phyloP scores from a whole-genome alignment of 2,797 vertebrate genomes.

The Chaenodraco wilsoni region DNA sequence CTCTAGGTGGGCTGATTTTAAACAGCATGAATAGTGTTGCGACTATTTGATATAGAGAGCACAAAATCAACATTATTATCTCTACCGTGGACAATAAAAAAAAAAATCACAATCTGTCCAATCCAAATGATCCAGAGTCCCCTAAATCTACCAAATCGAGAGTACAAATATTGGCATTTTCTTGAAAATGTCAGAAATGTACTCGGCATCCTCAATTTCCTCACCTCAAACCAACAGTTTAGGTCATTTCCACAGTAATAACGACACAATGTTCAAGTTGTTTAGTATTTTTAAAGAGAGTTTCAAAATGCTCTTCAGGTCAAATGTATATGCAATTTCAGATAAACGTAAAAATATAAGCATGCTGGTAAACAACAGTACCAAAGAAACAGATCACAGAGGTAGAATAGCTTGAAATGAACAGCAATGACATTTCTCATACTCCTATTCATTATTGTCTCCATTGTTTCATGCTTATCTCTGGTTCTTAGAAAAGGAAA shows the following conservation, averaged over 20 bases:
- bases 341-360: background rate
- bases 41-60: no score
- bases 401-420: background rate
- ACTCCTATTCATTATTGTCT: background rate
- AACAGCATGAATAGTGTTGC: no score
- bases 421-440: background rate
- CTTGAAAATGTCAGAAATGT: no score
- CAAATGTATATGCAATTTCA: background rate
- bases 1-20: no score
- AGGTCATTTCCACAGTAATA: background rate
- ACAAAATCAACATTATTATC: no score
- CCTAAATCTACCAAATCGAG: no score
- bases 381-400: background rate
- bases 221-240: background rate
- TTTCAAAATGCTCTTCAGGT: background rate
- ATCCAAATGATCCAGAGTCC: no score
- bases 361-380: background rate
- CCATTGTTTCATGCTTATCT: constrained; percentile 7
- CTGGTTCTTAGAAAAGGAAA: constrained; percentile 13
- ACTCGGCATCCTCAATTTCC: no score
- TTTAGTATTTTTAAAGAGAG: background rate
- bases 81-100: no score
- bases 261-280: background rate
- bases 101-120: no score
- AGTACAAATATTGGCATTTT: no score